A percentile compares a stretch with the other conserved stretches of the same genome.
Evolutionary conservation across 2,797 vertebrate genomes (phyloP).

Genomic region (Malurus leucopterus): DNA sequence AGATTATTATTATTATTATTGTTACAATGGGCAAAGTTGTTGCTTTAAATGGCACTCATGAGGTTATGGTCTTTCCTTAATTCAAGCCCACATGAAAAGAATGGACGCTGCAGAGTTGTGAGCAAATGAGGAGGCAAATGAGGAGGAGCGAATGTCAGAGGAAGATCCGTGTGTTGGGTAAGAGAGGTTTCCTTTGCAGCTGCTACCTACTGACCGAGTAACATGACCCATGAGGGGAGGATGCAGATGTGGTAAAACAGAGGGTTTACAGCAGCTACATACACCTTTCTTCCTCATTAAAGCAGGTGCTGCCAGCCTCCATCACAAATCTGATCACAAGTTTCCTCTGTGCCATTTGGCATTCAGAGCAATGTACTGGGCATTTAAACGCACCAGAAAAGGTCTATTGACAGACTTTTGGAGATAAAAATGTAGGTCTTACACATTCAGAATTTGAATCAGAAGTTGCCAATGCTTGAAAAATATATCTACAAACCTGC

Average conservation of each 20-base stretch:
- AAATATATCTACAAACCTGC: background rate
- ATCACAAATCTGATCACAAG: background rate
- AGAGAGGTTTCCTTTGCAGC: background rate
- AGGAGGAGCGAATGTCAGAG: background rate
- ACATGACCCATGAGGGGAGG: background rate
- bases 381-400: background rate
- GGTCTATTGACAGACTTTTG: background rate
- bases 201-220: background rate
- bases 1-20: background rate
- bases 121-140: background rate
- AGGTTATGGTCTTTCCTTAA: background rate
- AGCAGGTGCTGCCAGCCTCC: background rate
- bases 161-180: background rate
- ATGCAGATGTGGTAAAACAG: background rate
- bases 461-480: background rate
- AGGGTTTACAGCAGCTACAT: background rate
- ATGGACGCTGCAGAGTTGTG: background rate
- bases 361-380: background rate
- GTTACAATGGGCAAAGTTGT: background rate
- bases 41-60: background rate
- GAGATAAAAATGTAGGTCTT: background rate
- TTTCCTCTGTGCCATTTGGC: background rate
- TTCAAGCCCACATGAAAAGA: slow-evolving; percentile 1
- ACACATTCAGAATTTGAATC: background rate
- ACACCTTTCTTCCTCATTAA: background rate